phyloP scores from a whole-genome alignment of 2,797 vertebrate genomes.

The Gouania willdenowi region DNA sequence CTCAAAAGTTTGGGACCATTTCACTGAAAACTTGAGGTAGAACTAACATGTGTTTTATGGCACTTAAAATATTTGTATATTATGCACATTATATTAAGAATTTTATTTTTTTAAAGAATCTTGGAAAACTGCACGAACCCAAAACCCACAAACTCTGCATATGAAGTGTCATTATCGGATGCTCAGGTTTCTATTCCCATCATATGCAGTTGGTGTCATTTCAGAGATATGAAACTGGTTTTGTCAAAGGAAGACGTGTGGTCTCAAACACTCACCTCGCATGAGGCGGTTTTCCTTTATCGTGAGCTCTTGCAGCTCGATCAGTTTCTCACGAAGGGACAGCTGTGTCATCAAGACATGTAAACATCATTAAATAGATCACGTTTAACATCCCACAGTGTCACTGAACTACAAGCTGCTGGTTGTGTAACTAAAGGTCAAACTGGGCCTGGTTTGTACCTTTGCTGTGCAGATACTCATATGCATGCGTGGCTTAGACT shows the following conservation, averaged over 20 bases:
- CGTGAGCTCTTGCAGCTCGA: slow-evolving; percentile 82
- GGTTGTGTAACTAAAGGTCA: background rate
- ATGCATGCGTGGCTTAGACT: too few relatives aligned
- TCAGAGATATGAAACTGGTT: background rate
- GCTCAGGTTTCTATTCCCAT: slow-evolving; percentile 3
- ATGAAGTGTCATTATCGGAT: slow-evolving; percentile 2
- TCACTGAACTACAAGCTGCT: background rate
- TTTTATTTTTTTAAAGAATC: too few relatives aligned
- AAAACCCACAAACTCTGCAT: background rate
- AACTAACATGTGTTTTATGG: too few relatives aligned
- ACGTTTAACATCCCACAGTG: background rate
- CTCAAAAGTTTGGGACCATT: too few relatives aligned
- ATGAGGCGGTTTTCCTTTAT: slow-evolving; percentile 82
- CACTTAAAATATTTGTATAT: too few relatives aligned
- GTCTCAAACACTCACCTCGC: slow-evolving; percentile 78
- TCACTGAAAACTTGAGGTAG: too few relatives aligned
- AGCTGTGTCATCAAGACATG: slow-evolving; percentile 68
- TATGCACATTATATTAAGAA: too few relatives aligned
- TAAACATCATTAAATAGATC: slow-evolving; percentile 2
- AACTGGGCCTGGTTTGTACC: too few relatives aligned
- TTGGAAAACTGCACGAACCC: too few relatives aligned
- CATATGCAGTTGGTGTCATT: background rate
- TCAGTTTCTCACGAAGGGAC: slow-evolving; percentile 80
- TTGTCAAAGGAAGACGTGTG: slow-evolving; percentile 61
- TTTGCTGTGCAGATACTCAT: background rate